phyloP scores from a whole-genome alignment of 2,888 invertebrate genomes.

The Labia minor region DNA sequence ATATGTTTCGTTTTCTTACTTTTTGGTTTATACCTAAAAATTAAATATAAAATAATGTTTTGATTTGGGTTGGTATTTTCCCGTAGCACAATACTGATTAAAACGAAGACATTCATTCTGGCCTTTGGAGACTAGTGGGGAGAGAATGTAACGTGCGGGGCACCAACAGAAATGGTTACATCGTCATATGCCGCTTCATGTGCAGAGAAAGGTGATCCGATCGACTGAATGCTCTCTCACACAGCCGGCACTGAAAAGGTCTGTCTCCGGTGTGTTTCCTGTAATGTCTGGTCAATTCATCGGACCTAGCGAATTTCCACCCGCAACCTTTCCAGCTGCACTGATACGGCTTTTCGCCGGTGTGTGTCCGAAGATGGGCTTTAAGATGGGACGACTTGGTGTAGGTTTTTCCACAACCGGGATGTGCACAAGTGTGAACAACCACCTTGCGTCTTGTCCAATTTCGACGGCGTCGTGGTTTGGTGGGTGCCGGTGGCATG shows the following conservation, averaged over 20 bases:
- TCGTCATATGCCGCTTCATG: constrained; percentile 45
- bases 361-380: constrained; percentile 45
- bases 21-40: no score
- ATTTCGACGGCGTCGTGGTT: constrained; percentile 36
- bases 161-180: no score
- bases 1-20: no score
- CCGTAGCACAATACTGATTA: not conserved
- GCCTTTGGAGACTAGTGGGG: not conserved
- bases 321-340: constrained; percentile 49
- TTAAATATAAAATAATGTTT: no score
- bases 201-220: constrained; percentile 51
- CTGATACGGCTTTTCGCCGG: constrained; percentile 46
- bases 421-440: constrained; percentile 37
- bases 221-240: constrained; percentile 48
- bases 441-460: constrained; percentile 41
- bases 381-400: constrained; percentile 48
- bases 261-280: constrained; percentile 43
- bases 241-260: constrained; percentile 51
- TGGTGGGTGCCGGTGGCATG: constrained; percentile 22
- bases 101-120: not conserved
- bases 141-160: not conserved
- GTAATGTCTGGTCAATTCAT: constrained; percentile 47
- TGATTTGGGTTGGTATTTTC: not conserved
- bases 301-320: constrained; percentile 48
- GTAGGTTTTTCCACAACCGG: constrained; percentile 45